Base-by-base conservation (phyloP, 1,140 invertebrate species). In the Ips nitidus region DNA sequence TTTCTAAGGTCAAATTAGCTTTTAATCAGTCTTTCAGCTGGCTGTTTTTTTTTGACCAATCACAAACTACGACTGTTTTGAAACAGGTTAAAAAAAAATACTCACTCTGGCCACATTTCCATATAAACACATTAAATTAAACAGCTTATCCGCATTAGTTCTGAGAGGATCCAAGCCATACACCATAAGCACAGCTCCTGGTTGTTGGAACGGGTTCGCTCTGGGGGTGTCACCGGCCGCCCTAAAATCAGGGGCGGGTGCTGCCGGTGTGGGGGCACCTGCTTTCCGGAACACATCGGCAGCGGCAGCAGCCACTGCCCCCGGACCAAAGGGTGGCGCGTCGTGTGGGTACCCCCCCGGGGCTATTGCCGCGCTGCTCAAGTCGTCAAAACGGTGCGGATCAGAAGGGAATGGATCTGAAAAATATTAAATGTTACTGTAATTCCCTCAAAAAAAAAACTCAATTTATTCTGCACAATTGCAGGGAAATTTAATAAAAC, bases 71-170 rank as follows among this genome's bases (percentile, higher is more conserved):
- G 22, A 22, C 22, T n/a, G n/a, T n/a, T n/a, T n/a, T n/a, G n/a
- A n/a, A n/a, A n/a, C n/a, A n/a, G n/a, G n/a, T n/a, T n/a, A n/a
- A n/a, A n/a, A n/a, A n/a, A 22, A 0, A 22, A 22, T 22, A 83
- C 90, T 89, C 83, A 98, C 95, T 87, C 95, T 90, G 59, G 95
- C 90, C 71, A 98, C 95, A 81, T 99, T 99, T 70, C 98, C 98
- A 82, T 99, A 99, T 45, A 98, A 86, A 83, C 97, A 99, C 82
- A 99, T 95, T 63, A 99, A 85, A 84, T 99, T 99, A 87, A 99
- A 99, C n/a, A 99, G 86, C 78, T 92, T 90, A 81, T 98, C 95
- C 71, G 94, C 92, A 83, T 98, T 99, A 79, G 97, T 93, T 79
- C 94, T 94, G 72, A 94, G 89, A 55, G 90, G 89, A 79, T 96